Evolutionary conservation across 37 sponge, comb jelly and placozoan species (phyloP), one percentile per base, ranked within the genome.

Genomic region (Ephydatia muelleri): DNA sequence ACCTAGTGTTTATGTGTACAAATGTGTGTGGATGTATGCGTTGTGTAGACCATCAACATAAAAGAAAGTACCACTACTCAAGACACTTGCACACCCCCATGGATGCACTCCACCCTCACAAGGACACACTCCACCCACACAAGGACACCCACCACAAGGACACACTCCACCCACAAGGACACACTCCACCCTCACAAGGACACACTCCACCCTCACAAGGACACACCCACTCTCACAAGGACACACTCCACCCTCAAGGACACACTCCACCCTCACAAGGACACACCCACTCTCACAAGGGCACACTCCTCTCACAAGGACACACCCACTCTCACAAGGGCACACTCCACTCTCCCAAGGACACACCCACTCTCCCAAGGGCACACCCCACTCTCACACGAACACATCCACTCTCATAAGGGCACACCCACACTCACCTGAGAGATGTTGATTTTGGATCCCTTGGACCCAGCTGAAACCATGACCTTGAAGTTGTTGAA

Each of bases 401-500:
- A n/a, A n/a, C 19, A 57, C 57, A 57, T 1, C 19, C 19, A 16
- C 9, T 21, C 43, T 9, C n/a, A n/a, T n/a, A n/a, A 23, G 23
- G 23, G 23, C 27, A 32, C 31, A 76, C 5, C 11, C 27, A 30
- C 25, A 12, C 31, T 47, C 28, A 94, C 95, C 97, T 99, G 99
- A 14, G 99, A 99, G 70, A 99, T 97, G 92, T 99, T 99, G 83
- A 99, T 99, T 78, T 97, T 95, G 73, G 99, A 99, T 0, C 99
- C 99, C 81, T 99, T 99, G 69, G 99, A 97, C 8, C 99, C 99
- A 27, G 99, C 97, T 26, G 94, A 88, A 31, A 97, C 97, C 99
- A 99, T 99, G 73, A 93, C 92, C 83, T 99, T 99, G 94, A 99
- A 97, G 91, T 97, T 95, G 92, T 99, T 99, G 88, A 97, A 99